Conservation (phyloP, 2,888 invertebrate genomes). For the Mamestra brassicae region DNA sequence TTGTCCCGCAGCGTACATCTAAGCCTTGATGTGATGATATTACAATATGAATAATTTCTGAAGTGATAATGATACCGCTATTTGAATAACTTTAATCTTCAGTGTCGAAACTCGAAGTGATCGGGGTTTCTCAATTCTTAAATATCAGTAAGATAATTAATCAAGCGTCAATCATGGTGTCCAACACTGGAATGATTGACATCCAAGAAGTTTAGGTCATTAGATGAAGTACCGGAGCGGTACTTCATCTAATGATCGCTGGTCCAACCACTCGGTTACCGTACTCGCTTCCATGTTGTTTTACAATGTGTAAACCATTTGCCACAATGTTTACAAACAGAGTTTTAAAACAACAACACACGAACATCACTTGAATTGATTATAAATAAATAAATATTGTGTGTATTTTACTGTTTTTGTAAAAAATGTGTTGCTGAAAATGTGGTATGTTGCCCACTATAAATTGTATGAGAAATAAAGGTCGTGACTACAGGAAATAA, state of each 20-base stretch:
- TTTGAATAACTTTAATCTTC: constrained; percentile 29
- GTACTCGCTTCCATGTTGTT: constrained; percentile 16
- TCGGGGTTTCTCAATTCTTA: constrained; percentile 25
- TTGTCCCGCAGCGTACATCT: not conserved
- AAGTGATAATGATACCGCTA: constrained; percentile 16
- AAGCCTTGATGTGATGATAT: constrained; percentile 5
- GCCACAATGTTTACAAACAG: constrained; percentile 22
- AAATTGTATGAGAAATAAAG: constrained; percentile 16
- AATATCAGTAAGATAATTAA: constrained; percentile 39
- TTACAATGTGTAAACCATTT: constrained; percentile 19
- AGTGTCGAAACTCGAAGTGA: constrained; percentile 5
- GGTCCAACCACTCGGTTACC: not conserved
- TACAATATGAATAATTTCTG: constrained; percentile 29
- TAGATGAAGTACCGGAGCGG: too few relatives aligned
- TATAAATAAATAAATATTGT: constrained; percentile 18
- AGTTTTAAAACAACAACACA: constrained; percentile 26
- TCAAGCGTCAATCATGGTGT: constrained; percentile 39
- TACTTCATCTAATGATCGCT: constrained; percentile 11
- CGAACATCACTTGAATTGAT: constrained; percentile 9
- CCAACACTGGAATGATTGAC: constrained; percentile 41
- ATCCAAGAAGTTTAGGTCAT: constrained; percentile 30
- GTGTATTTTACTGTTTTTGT: constrained; percentile 13
- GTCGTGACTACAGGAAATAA: constrained; percentile 1
- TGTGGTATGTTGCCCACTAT: not conserved
- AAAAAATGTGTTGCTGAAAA: not conserved